Base-by-base conservation (phyloP, 1,140 invertebrate species). In the Drosophila seguyi region DNA sequence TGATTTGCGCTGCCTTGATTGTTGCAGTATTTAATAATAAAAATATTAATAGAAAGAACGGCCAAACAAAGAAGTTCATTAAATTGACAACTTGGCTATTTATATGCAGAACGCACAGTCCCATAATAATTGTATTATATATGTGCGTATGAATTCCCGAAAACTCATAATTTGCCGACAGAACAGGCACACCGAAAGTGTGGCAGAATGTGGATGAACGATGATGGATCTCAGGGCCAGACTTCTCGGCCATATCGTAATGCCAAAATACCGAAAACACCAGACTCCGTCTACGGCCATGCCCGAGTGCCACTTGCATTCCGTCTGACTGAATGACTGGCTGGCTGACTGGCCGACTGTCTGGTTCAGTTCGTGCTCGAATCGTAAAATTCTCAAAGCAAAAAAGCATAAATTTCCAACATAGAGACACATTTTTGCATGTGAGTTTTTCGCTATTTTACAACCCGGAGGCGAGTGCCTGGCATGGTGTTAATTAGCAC, bases 401-500 rank as follows among this genome's bases (percentile, higher is more conserved):
- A 25, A 52, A 34, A 48, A 77, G 57, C 72, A 78, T 74, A 88
- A 74, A 88, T 57, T 58, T 77, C 61, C 58, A 63, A 50, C 56
- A 63, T 42, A 74, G 58, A 53, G 69, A 74, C 62, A 63, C 72
- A 73, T 62, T 22, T 59, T 72, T 53, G 57, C 52, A 75, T 76
- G 22, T 55, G 48, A 29, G 29, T 44, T 73, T 74, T 56, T 63
- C 20, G 38, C 65, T 25, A 55, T 66, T 83, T 88, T 77, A 88
- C 65, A 71, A 42, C 67, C 48, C 50, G 47, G 67, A 31, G 39
- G 60, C 75, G 63, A 62, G 22, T 53, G 71, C 36, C 39, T 38
- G 38, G n/a, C 60, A 6, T 78, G 79, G 56, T 87, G 65, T 74
- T 90, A 88, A 88, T 88, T 90, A 71, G 77, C 77, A 65, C 81